These are phyloP conservation scores for Diabrotica undecimpunctata DNA, from an alignment of 1,140 invertebrate genomes.

Conservation along the genomic window DNA sequence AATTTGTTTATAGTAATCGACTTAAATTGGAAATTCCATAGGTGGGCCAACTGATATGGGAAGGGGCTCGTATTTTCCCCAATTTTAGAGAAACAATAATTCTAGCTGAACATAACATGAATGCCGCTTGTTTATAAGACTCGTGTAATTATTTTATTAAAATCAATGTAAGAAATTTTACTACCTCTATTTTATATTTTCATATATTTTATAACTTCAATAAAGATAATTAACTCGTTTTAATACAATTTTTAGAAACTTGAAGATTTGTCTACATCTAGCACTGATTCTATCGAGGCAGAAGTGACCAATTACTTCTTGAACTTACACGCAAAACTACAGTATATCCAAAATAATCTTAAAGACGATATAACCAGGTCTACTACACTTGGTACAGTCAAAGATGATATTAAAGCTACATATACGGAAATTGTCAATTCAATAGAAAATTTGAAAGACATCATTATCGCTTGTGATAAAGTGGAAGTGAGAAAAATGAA, in stretches of 20 bases:
- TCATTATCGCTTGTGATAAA: slow-evolving; percentile 5
- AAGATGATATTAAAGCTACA: slow-evolving; percentile 1
- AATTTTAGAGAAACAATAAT: no score
- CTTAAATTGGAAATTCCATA: no score
- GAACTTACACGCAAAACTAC: slow-evolving; percentile 25
- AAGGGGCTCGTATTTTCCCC: no score
- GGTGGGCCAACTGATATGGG: no score
- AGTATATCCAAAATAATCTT: slow-evolving; percentile 25
- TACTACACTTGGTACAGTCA: not conserved
- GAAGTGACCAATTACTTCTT: slow-evolving; percentile 27
- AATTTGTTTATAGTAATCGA: no score
- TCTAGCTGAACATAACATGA: no score
- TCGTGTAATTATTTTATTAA: no score
- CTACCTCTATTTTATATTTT: no score
- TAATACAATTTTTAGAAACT: slow-evolving; percentile 25
- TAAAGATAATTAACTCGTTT: not conserved
- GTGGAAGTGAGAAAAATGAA: slow-evolving; percentile 25
- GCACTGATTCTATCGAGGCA: slow-evolving; percentile 17
- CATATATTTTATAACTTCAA: no score
- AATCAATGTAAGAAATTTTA: no score
- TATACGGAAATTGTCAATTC: not conserved
- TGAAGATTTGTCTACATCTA: slow-evolving; percentile 14
- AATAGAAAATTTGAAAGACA: slow-evolving; percentile 10
- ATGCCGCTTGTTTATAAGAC: no score
- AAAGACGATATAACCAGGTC: slow-evolving; percentile 15